phyloP scores from a whole-genome alignment of 37 sponge, comb jelly and placozoan genomes.

The Halisarca cf. caerulea region DNA sequence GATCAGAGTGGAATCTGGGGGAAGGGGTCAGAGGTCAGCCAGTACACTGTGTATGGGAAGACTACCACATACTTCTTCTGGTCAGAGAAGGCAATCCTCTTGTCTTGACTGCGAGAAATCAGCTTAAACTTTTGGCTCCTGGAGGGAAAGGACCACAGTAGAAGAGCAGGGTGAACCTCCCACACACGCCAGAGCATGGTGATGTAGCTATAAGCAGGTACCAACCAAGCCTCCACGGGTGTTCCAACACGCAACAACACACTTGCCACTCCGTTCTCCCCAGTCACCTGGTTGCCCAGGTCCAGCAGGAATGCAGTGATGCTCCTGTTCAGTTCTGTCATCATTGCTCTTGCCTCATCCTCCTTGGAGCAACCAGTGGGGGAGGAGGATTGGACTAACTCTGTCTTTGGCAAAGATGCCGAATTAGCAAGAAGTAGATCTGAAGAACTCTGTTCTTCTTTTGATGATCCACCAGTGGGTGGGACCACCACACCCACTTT shows the following conservation, averaged over 20 bases:
- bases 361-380: neutral
- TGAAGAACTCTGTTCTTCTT: no score
- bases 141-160: no score
- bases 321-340: conserved; percentile 35
- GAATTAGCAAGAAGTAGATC: neutral
- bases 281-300: conserved; percentile 48
- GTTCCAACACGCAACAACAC: conserved; percentile 67
- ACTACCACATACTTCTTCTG: conserved; percentile 51
- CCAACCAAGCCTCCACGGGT: conserved; percentile 81
- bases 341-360: neutral
- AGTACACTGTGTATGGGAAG: conserved; percentile 1
- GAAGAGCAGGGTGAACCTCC: no score
- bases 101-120: neutral
- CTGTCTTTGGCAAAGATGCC: neutral
- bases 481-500: no score
- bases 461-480: no score
- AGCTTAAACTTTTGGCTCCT: neutral
- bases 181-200: neutral
- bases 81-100: conserved; percentile 31
- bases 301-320: conserved; percentile 28
- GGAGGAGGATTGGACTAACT: neutral
- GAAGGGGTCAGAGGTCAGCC: conserved; percentile 35
- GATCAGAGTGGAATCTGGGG: conserved; percentile 11
- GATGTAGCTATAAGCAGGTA: neutral
- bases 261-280: conserved; percentile 90